These are phyloP conservation scores for Leptosomus discolor DNA, from an alignment of 2,113 vertebrate genomes.

Conservation along the genomic window DNA sequence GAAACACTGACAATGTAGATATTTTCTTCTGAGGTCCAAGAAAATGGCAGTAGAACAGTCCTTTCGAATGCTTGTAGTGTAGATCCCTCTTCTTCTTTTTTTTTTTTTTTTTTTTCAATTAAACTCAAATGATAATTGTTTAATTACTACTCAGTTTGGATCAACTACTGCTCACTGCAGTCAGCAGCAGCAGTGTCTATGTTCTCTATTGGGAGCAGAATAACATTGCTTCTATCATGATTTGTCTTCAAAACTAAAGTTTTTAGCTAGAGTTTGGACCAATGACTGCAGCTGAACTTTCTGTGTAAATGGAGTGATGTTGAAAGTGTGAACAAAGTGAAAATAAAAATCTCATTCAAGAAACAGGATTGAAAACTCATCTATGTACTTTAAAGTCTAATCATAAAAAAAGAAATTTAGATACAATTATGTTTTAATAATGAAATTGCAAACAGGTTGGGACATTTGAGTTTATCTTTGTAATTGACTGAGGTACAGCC, in stretches of 20 bases:
- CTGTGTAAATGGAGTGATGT: neutral
- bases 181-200: neutral
- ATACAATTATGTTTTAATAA: neutral
- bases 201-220: neutral
- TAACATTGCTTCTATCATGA: neutral
- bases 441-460: neutral
- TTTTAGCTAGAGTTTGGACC: neutral
- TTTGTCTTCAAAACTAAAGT: neutral
- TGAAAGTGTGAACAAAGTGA: neutral
- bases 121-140: neutral
- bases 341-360: neutral
- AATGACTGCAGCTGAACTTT: neutral
- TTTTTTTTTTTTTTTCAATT: neutral
- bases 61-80: neutral
- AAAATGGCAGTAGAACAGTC: neutral
- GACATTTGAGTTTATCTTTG: neutral
- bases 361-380: neutral
- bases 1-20: neutral
- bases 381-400: neutral
- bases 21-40: neutral
- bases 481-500: neutral
- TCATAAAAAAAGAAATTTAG: neutral
- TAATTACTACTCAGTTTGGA: neutral
- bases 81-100: accelerated
- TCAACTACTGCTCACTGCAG: neutral